These are phyloP conservation scores for Drosophila takahashii DNA, from an alignment of 1,140 invertebrate genomes.

Conservation along the genomic window DNA sequence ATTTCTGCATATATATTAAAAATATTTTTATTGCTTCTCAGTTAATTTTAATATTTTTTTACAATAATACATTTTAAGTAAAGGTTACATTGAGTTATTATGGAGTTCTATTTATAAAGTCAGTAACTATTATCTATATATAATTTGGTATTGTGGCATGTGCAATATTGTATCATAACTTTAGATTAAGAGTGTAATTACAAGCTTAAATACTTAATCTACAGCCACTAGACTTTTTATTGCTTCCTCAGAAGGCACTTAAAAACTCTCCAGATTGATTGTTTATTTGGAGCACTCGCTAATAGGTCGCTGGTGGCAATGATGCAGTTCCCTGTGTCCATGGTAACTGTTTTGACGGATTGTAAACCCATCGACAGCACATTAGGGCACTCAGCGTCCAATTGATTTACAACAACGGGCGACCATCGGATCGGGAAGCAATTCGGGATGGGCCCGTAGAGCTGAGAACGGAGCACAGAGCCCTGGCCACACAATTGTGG, in stretches of 20 bases:
- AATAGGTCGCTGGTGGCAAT: conserved; percentile 59
- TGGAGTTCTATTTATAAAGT: no score
- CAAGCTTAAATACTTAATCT: neutral
- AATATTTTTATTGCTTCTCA: no score
- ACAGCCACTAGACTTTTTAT: conserved; percentile 11
- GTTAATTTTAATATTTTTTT: no score
- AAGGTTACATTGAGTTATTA: no score
- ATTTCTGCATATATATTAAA: no score
- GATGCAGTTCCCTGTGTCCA: conserved; percentile 48
- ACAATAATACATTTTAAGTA: no score
- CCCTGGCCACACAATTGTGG: conserved; percentile 70
- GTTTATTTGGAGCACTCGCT: conserved; percentile 52
- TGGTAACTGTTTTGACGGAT: conserved; percentile 76
- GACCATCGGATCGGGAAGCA: conserved; percentile 17
- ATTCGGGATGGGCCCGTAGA: neutral
- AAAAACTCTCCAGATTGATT: conserved; percentile 28
- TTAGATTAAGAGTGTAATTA: neutral
- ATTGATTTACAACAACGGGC: conserved; percentile 66
- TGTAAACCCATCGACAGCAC: conserved; percentile 80
- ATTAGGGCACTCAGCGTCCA: conserved; percentile 71
- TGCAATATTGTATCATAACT: neutral
- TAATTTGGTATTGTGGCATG: no score
- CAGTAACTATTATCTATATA: no score
- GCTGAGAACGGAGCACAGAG: conserved; percentile 3
- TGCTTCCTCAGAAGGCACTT: conserved; percentile 26